Percentiles rank a stretch among this genome's conserved stretches.
Evolutionary conservation across 2,113 vertebrate genomes (phyloP).

Genomic region (Acrocephalus kingi): DNA sequence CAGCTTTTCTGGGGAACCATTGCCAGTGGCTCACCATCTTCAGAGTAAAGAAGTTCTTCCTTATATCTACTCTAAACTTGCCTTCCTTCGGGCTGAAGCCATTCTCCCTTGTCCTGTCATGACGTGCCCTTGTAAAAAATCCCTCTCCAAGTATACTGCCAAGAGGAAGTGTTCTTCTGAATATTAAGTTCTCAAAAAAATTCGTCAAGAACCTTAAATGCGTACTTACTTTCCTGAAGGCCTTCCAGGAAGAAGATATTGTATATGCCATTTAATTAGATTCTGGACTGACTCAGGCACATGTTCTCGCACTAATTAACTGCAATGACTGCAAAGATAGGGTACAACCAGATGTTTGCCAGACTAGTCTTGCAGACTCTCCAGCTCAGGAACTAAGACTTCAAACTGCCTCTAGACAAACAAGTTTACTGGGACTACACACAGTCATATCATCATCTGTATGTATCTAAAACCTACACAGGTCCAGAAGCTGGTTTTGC

Average conservation of each 20-base stretch:
- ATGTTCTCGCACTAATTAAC: neutral
- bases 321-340: neutral
- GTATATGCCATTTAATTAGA: neutral
- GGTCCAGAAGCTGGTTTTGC: neutral
- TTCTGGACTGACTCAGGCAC: neutral
- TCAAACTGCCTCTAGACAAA: neutral
- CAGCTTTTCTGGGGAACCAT: neutral
- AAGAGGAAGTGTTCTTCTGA: slow-evolving; percentile 1
- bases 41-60: neutral
- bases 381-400: neutral
- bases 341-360: neutral
- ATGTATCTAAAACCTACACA: neutral
- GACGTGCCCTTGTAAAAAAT: neutral
- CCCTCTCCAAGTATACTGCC: neutral
- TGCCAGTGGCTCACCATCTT: neutral
- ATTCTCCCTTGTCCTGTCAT: neutral
- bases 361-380: neutral
- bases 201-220: neutral
- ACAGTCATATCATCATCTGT: neutral
- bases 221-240: neutral
- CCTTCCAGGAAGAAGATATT: neutral
- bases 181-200: neutral
- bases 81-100: neutral
- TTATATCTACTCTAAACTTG: neutral
- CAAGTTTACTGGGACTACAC: neutral